Percentiles rank a stretch among this genome's conserved stretches.
Evolutionary conservation across 37 sponge, comb jelly and placozoan species (phyloP).

Genomic region (Halisarca cf. caerulea): DNA sequence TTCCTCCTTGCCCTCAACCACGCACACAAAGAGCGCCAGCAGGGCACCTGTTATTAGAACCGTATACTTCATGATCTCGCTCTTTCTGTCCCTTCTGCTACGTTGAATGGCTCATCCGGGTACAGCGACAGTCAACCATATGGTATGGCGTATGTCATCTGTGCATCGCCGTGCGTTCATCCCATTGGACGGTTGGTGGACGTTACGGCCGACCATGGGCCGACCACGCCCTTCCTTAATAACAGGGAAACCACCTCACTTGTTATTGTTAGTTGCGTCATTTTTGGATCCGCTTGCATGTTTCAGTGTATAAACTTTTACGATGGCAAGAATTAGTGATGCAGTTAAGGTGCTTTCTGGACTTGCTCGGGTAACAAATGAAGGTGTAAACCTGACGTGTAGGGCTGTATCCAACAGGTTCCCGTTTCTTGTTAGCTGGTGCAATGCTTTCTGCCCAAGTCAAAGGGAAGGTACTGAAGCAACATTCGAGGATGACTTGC

Average conservation of each 20-base stretch:
- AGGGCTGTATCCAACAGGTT: not conserved
- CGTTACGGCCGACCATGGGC: not conserved
- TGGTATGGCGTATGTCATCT: no score
- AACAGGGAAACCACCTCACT: not conserved
- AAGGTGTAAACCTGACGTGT: not conserved
- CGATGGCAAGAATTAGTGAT: slow-evolving; percentile 15
- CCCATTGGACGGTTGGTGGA: not conserved
- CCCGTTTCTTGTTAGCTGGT: not conserved
- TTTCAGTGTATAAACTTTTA: no score
- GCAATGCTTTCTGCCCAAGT: not conserved
- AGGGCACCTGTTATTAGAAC: no score
- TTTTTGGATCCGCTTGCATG: not conserved
- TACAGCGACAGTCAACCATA: no score
- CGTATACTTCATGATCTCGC: no score
- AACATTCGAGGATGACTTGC: slow-evolving; percentile 19
- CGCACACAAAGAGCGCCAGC: no score
- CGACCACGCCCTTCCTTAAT: not conserved
- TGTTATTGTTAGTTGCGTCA: not conserved
- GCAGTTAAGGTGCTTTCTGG: not conserved
- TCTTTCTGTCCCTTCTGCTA: no score
- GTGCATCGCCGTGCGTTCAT: not conserved
- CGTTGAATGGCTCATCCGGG: no score
- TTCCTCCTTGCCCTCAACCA: not conserved
- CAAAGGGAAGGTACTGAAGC: not conserved
- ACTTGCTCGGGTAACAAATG: not conserved